Evolutionary conservation across 2,113 vertebrate species (phyloP).

Genomic region (Psammodynastes pulverulentus): DNA sequence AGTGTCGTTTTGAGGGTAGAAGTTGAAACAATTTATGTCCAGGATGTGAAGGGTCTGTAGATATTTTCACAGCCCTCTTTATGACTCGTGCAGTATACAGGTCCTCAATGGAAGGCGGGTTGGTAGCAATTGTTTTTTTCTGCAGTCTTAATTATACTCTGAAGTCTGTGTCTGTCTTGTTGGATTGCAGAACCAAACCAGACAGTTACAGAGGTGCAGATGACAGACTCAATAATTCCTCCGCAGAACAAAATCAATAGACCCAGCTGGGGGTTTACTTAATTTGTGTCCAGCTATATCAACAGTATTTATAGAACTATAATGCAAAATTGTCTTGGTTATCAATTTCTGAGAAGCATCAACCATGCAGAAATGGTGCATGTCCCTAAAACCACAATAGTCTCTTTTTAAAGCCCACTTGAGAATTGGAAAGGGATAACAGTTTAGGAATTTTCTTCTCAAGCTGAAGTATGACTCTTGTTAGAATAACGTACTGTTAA

Average conservation of each 20-base stretch:
- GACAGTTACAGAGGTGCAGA: no score
- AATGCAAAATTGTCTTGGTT: neutral
- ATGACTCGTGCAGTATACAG: no score
- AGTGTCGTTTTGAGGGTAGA: no score
- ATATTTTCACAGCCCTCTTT: no score
- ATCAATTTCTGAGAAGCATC: neutral
- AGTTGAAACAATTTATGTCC: no score
- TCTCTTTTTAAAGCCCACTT: neutral
- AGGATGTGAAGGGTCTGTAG: no score
- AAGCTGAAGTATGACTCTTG: neutral
- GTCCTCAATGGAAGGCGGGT: no score
- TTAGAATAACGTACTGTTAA: neutral
- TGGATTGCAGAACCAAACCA: no score
- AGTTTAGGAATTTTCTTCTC: neutral
- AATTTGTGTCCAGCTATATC: neutral
- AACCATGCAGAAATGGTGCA: neutral
- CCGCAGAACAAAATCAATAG: conserved; percentile 26
- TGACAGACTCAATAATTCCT: no score
- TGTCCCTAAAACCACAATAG: neutral
- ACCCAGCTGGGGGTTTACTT: neutral
- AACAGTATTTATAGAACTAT: neutral
- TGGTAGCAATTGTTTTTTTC: no score
- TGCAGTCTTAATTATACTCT: no score
- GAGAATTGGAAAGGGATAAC: neutral
- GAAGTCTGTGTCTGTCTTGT: no score